Evolutionary conservation across 2,113 vertebrate species (phyloP), one percentile per base, ranked within the genome.

Genomic region (Fulica atra): DNA sequence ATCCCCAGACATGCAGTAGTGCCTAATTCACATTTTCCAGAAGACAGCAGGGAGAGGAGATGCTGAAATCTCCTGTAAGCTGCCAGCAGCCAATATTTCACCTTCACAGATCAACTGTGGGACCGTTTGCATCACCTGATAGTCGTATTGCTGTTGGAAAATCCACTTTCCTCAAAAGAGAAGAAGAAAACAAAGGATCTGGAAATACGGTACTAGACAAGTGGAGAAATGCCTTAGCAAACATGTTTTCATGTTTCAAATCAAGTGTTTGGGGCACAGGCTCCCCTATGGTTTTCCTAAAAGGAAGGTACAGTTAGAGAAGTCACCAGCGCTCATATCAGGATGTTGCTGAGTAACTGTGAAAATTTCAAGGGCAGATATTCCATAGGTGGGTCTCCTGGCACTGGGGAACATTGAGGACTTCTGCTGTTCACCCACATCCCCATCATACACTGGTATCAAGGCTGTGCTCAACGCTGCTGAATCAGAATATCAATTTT

Each of bases 41-140:
- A n/a, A n/a, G n/a, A 15, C 31, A 60, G 11, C 36, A 35, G 31
- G 29, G 18, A 76, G 18, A 4, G n/a, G 7, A 74, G 31, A 48
- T 36, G 26, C 23, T 46, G 29, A 64, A 54, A 29, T 60, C 23
- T 42, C 57, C 44, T 1, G 0, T 29, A 42, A 48, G 0, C 0
- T 36, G 9, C 9, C 73, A 64, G 63, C 31, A 85, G 44, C 10
- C 2, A 0, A 8, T 36, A 29, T 60, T 74, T 44, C 16, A 66
- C 9, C 24, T 9, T 70, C 51, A 35, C 31, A 76, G 38, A 60
- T 76, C 11, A 9, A 8, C 3, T 29, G 4, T 13, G 50, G 25
- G 11, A 51, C n/a, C 66, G 31, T 16, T 13, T 36, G 6, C 16
- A 35, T n/a, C 59, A 61, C 8, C 33, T 53, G 9, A 59, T 36